phyloP scores from a whole-genome alignment of 1,140 invertebrate genomes.

The Drosophila mayri region DNA sequence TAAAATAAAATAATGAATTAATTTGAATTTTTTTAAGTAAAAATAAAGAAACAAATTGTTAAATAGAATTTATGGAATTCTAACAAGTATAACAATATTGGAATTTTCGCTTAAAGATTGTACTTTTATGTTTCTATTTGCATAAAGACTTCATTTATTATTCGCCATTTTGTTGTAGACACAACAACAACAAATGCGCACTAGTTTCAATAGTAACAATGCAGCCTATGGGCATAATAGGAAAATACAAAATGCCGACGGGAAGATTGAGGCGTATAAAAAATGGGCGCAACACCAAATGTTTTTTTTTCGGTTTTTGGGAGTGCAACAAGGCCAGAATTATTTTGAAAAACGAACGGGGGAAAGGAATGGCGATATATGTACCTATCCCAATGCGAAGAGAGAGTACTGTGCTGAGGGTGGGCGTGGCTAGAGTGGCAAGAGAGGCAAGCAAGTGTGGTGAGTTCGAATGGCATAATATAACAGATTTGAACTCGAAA shows the following conservation, averaged over 20 bases:
- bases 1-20: too few relatives aligned
- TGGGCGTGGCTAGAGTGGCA: slow-evolving; percentile 22
- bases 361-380: slow-evolving; percentile 35
- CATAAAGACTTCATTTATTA: neutral
- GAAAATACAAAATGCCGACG: slow-evolving; percentile 76
- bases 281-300: slow-evolving; percentile 60
- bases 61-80: neutral
- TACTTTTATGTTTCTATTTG: neutral
- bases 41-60: neutral
- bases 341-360: neutral
- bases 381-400: too few relatives aligned
- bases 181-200: neutral
- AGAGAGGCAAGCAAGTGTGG: slow-evolving; percentile 18
- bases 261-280: slow-evolving; percentile 43
- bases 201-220: slow-evolving; percentile 2
- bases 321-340: slow-evolving; percentile 1
- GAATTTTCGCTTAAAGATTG: too few relatives aligned
- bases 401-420: neutral
- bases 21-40: neutral
- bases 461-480: slow-evolving; percentile 13
- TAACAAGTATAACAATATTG: neutral
- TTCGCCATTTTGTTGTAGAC: slow-evolving; percentile 29
- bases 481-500: slow-evolving; percentile 4
- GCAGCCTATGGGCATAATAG: neutral
- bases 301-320: neutral